These are phyloP conservation scores for Tortricodes alternella DNA, from an alignment of 2,888 invertebrate species.

Conservation along the genomic window DNA sequence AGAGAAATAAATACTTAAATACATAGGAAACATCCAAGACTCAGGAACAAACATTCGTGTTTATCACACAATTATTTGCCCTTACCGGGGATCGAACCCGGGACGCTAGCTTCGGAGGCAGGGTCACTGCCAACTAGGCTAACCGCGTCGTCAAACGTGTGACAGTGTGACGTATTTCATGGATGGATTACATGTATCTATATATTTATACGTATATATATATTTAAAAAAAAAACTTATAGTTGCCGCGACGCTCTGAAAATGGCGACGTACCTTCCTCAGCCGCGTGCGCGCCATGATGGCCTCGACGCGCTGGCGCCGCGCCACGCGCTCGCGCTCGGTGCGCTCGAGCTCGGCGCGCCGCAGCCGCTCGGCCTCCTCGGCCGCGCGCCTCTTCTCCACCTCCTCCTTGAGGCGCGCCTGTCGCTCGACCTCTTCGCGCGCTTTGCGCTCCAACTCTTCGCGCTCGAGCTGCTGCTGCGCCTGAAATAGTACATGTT, in stretches of 20 bases:
- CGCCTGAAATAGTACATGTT: conserved; percentile 54
- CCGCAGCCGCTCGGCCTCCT: conserved; percentile 92
- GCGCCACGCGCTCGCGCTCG: conserved; percentile 93
- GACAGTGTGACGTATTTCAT: background rate
- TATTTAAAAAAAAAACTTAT: too few species aligned
- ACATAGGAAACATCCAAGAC: too few species aligned
- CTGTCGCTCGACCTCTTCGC: conserved; percentile 88
- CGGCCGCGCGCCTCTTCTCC: conserved; percentile 90
- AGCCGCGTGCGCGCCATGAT: conserved; percentile 95
- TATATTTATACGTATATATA: too few species aligned
- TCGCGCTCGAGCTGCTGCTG: conserved; percentile 83
- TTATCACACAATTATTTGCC: too few species aligned
- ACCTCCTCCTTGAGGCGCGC: conserved; percentile 86
- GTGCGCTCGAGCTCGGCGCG: conserved; percentile 93
- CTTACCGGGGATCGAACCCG: too few species aligned
- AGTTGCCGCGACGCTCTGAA: background rate
- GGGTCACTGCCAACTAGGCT: too few species aligned
- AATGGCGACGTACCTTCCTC: conserved; percentile 56
- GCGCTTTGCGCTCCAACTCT: conserved; percentile 86
- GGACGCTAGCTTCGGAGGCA: too few species aligned
- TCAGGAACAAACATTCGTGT: too few species aligned
- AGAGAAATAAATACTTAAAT: too few species aligned
- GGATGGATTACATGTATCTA: background rate
- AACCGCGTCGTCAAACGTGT: too few species aligned
- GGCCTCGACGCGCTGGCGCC: conserved; percentile 95